Evolutionary conservation across 2,888 invertebrate species (phyloP).

Genomic region (Agapostemon virescens): DNA sequence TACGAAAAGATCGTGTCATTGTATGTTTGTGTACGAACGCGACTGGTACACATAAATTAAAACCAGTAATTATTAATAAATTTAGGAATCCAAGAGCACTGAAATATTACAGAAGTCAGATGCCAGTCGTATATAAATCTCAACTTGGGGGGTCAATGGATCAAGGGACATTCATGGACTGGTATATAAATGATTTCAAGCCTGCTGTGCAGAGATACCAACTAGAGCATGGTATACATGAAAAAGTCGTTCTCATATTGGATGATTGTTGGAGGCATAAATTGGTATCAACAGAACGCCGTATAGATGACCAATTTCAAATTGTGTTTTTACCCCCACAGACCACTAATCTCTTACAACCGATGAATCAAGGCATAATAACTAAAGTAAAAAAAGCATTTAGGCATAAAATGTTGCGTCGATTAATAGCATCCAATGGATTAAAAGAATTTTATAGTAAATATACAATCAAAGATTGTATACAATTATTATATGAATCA

Average conservation of each 20-base stretch:
- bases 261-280: conserved; percentile 7
- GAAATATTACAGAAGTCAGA: background rate
- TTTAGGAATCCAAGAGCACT: conserved; percentile 2
- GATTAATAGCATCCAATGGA: background rate
- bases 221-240: background rate
- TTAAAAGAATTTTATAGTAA: conserved; percentile 7
- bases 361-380: background rate
- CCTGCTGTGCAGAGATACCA: background rate
- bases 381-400: background rate
- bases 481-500: conserved; percentile 1
- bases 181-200: conserved; percentile 3
- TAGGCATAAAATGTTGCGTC: conserved; percentile 3
- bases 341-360: background rate
- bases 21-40: background rate
- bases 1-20: conserved; percentile 1
- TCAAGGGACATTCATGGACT: background rate
- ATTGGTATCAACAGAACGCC: background rate
- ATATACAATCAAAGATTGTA: background rate
- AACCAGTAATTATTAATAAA: background rate
- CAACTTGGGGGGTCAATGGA: background rate
- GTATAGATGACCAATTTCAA: background rate
- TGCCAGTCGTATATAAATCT: conserved; percentile 1
- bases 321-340: background rate
- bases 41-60: background rate
- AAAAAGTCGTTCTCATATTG: background rate